A percentile compares a stretch with the other conserved stretches of the same genome.
These are phyloP conservation scores for Falco cherrug DNA, from an alignment of 2,797 vertebrate species.

Conservation along the genomic window DNA sequence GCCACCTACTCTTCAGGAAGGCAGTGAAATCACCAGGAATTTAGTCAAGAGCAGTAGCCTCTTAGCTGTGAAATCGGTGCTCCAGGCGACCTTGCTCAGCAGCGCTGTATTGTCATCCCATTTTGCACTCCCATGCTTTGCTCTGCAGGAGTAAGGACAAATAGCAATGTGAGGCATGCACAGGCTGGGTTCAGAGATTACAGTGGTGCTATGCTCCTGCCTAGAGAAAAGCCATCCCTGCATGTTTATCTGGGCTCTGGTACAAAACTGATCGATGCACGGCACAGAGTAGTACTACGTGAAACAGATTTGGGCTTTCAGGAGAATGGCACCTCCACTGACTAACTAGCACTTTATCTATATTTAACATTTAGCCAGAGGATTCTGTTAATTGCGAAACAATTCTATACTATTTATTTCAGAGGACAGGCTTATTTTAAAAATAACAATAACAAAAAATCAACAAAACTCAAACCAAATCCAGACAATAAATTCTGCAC, in stretches of 20 bases:
- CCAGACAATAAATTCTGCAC: background rate
- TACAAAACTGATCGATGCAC: background rate
- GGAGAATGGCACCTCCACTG: background rate
- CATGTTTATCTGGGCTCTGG: fast-evolving
- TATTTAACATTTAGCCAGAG: background rate
- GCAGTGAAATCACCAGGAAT: background rate
- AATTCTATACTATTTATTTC: background rate
- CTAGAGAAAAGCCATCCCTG: background rate
- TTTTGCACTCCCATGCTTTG: background rate
- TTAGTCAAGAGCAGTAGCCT: background rate
- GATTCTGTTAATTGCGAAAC: background rate
- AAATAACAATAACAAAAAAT: background rate
- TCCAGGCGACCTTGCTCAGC: background rate
- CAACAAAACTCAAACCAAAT: background rate
- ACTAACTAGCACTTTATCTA: background rate
- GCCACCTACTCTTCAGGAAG: background rate
- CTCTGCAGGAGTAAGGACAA: background rate
- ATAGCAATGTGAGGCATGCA: background rate
- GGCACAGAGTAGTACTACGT: fast-evolving
- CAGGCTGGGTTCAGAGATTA: background rate
- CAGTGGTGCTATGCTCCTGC: background rate
- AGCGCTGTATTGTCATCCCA: background rate
- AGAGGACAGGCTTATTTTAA: background rate
- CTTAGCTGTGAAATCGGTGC: background rate
- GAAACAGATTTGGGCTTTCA: background rate